Percentiles rank a stretch among this genome's conserved stretches.
Evolutionary conservation across 2,888 invertebrate genomes (phyloP).

Genomic region (Doris montereyensis): DNA sequence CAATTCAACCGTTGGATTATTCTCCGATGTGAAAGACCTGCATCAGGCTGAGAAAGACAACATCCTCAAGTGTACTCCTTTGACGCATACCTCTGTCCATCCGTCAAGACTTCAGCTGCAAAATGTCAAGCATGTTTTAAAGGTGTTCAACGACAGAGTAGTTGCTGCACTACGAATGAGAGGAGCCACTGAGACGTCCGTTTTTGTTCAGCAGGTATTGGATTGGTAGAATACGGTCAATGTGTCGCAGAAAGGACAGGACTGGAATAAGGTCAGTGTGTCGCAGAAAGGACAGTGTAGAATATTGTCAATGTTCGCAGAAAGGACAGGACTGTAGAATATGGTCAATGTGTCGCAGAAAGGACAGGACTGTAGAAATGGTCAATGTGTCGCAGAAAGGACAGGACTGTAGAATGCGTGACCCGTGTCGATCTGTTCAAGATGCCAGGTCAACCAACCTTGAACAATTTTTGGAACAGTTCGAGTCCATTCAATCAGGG

Average conservation of each 20-base stretch:
- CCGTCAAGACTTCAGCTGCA: too few relatives aligned
- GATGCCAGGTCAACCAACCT: background rate
- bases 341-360: background rate
- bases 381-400: slow-evolving; percentile 13
- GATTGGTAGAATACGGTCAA: too few relatives aligned
- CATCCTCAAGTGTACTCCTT: background rate
- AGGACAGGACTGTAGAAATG: background rate
- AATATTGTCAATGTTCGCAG: background rate
- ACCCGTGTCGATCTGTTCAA: slow-evolving; percentile 7
- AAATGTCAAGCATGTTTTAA: background rate
- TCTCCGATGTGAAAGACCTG: too few relatives aligned
- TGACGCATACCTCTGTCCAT: background rate
- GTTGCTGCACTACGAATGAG: background rate
- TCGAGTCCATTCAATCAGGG: background rate
- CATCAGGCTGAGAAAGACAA: background rate
- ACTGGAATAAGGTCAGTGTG: background rate
- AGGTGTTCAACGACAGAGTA: background rate
- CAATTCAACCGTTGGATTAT: background rate
- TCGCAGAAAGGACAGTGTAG: slow-evolving; percentile 4
- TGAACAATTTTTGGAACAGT: background rate
- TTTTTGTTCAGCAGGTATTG: background rate
- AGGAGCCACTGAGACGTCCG: background rate
- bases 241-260: too few relatives aligned
- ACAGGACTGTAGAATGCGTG: background rate
- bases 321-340: slow-evolving; percentile 9